A percentile compares a stretch with the other conserved stretches of the same genome.
Evolutionary conservation across 2,888 invertebrate species (phyloP).

Genomic region (Agrilus cyanescens): DNA sequence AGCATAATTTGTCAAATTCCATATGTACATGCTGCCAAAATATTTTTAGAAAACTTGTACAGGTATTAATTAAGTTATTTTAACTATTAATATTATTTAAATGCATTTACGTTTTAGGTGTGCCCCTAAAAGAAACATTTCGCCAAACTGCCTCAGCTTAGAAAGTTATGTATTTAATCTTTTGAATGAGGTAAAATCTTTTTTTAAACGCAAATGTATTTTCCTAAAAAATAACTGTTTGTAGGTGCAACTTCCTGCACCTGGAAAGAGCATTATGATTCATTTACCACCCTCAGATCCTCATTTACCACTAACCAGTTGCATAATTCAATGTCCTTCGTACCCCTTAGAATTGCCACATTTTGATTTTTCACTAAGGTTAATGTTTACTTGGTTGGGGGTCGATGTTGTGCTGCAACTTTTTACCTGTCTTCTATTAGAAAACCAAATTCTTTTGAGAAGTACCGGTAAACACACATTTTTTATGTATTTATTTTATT

Average conservation of each 20-base stretch:
- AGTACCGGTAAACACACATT: conserved; percentile 59
- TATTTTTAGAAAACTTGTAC: conserved; percentile 79
- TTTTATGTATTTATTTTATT: conserved; percentile 1
- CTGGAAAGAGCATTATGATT: conserved; percentile 76
- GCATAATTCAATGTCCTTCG: conserved; percentile 66
- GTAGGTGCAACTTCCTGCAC: conserved; percentile 55
- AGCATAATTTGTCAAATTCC: conserved; percentile 85
- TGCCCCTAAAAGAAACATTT: conserved; percentile 64
- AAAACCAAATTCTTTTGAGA: conserved; percentile 91
- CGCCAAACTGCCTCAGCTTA: conserved; percentile 54
- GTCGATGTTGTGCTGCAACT: conserved; percentile 87
- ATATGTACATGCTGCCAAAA: conserved; percentile 74
- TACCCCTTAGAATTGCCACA: conserved; percentile 78
- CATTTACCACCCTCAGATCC: conserved; percentile 61
- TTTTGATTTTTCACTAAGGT: conserved; percentile 82
- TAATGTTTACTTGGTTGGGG: conserved; percentile 79
- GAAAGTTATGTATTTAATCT: conserved; percentile 94
- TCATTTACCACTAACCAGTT: conserved; percentile 51
- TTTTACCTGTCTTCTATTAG: conserved; percentile 88
- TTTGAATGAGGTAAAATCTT: conserved; percentile 73
- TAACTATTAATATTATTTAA: conserved; percentile 3
- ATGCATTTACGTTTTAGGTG: conserved; percentile 42
- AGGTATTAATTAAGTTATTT: conserved; percentile 42
- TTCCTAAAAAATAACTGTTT: neutral
- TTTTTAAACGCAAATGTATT: neutral